Base-by-base conservation (phyloP, 2,797 vertebrate species). In the Threskiornis aethiopicus region DNA sequence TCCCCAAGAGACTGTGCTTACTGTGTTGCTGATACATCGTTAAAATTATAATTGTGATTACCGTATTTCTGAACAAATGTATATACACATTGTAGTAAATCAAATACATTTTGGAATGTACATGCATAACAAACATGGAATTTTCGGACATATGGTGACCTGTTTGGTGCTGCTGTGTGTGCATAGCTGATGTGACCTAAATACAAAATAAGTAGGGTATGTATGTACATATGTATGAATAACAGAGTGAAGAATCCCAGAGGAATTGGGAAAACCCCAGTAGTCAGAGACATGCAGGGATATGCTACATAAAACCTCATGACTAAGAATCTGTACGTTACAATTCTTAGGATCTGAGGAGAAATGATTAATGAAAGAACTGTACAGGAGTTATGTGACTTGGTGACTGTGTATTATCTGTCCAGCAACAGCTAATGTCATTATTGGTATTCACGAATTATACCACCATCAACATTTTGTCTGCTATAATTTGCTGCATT, bases 121-220 rank as follows among this genome's bases (percentile, higher is more conserved):
- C 26, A 35, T 4, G 7, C 54, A 5, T 58, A 77, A 64, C 13
- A 69, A 88, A 76, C 5, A 16, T 92, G 78, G 71, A 89, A 89
- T 59, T 91, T 90, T 49, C 90, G 71, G 92, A 83, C 95, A 95
- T 97, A 96, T 89, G 90, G 93, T 96, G 96, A 93, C 93, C 90
- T 85, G 87, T 75, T 94, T 89, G 93, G 65, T 93, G 85, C 81
- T 89, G 52, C 71, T 95, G 51, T 84, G 72, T 84, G 37, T 5
- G 6, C 41, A 12, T 9, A 83, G 84, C 57, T 89, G 84, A 80
- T 91, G 86, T 93, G 96, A 96, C 92, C 95, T 95, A 96, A 93
- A 97, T 92, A 96, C 70, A 44, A 83, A 94, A 55, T 87, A 95
- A 95, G 62, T 72, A 93, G 90, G 81, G 37, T 96, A 77, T 2